Base-by-base conservation (phyloP, 1,140 invertebrate genomes). In the Wasmannia auropunctata region DNA sequence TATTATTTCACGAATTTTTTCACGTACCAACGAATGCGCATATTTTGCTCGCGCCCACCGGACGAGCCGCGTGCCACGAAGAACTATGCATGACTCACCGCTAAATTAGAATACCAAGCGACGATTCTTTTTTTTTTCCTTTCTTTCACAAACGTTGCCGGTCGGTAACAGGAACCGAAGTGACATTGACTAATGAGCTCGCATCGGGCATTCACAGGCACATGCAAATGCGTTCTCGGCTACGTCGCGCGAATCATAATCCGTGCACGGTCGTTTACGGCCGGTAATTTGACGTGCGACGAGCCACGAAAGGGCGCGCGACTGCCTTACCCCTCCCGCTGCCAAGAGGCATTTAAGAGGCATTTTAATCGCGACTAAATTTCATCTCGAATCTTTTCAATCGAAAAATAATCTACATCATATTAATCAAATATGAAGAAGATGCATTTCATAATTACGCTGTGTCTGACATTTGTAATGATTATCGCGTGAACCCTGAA, bases 31-130 rank as follows among this genome's bases (percentile, higher is more conserved):
- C 86, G 40, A 90, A 87, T 86, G 89, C 88, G 81, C 89, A 90
- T 90, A 90, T 90, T 90, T 90, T 87, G 25, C 62, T 43, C 49
- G 46, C 58, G 19, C 10, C 40, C 28, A 58, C 14, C 5, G 58
- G 58, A 69, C 83, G 58, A 86, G 67, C 67, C 65, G 54, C 74
- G 69, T 81, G 56, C 65, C 37, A 62, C 62, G 49, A 84, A 75
- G 51, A 74, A 72, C 77, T 65, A 58, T 87, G 74, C 77, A 85
- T 80, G 74, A 89, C 70, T 87, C 75, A 51, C 79, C 56, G 88
- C 67, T 67, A 85, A 90, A 90, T 90, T 87, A 89, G 88, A 90
- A 89, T 85, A 89, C 79, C 58, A 34, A 60, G 28, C 31, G 74
- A 51, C n/a, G 51, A 22, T 34, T 72, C 77, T 34, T 28, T 19